phyloP scores from a whole-genome alignment of 2,113 vertebrate species.

The Rhinoderma darwinii region DNA sequence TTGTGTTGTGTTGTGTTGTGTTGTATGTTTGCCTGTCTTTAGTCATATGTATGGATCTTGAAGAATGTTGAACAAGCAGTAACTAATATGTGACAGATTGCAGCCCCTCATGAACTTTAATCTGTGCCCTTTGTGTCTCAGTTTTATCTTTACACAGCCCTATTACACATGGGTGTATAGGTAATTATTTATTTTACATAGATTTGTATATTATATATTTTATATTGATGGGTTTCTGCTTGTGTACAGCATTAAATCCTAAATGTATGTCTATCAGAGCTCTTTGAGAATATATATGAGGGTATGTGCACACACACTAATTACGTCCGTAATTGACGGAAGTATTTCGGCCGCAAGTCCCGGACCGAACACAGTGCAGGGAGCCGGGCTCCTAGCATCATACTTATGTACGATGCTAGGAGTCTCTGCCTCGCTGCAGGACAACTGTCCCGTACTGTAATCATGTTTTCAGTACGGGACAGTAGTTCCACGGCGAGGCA shows the following conservation, averaged over 20 bases:
- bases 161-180: not conserved
- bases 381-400: too few relatives aligned
- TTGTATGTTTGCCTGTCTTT: not conserved
- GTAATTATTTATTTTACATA: not conserved
- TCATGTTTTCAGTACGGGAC: too few relatives aligned
- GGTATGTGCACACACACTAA: too few relatives aligned
- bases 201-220: not conserved
- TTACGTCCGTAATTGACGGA: too few relatives aligned
- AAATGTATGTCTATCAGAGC: not conserved
- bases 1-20: too few relatives aligned
- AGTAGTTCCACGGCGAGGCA: too few relatives aligned
- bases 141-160: not conserved
- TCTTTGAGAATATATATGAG: too few relatives aligned
- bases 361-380: too few relatives aligned
- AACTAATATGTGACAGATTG: slow-evolving; percentile 1
- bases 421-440: too few relatives aligned
- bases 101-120: slow-evolving; percentile 35
- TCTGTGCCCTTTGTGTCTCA: slow-evolving; percentile 18
- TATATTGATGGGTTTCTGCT: not conserved
- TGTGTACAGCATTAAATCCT: not conserved
- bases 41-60: not conserved
- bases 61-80: slow-evolving; percentile 3
- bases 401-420: too few relatives aligned
- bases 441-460: too few relatives aligned
- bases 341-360: too few relatives aligned